phyloP scores from a whole-genome alignment of 2,797 vertebrate genomes.

The Syncerus caffer region DNA sequence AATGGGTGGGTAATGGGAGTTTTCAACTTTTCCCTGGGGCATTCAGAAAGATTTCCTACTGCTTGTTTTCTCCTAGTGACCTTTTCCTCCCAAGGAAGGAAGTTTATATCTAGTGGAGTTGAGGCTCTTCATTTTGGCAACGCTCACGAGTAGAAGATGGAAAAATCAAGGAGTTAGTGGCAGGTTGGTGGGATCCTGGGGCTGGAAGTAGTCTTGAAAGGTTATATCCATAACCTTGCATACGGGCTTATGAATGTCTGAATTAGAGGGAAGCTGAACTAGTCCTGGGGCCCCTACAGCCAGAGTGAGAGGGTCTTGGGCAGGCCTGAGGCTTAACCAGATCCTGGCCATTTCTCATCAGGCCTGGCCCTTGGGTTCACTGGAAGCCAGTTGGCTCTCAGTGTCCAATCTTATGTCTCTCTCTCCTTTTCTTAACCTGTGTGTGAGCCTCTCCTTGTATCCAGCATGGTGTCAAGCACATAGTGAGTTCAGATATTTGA shows the following conservation, averaged over 20 bases:
- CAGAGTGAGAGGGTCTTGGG: not conserved
- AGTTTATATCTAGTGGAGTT: not conserved
- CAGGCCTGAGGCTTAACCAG: not conserved
- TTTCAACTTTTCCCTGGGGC: not conserved
- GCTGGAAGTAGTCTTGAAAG: not conserved
- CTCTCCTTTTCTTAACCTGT: not conserved
- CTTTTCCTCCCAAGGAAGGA: not conserved
- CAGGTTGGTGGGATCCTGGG: not conserved
- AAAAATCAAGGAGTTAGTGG: not conserved
- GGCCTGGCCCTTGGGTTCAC: not conserved
- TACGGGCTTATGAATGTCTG: not conserved
- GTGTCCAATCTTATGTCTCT: not conserved
- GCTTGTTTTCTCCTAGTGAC: not conserved
- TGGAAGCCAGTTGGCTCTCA: not conserved
- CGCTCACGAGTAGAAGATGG: not conserved
- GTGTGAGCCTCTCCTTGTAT: not conserved
- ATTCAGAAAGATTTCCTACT: not conserved
- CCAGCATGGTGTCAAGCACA: not conserved
- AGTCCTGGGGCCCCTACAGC: not conserved
- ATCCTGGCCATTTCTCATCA: not conserved
- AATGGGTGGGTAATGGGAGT: not conserved
- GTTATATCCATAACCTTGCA: not conserved
- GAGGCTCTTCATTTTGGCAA: not conserved
- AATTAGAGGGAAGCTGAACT: not conserved
- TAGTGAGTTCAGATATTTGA: slow-evolving; percentile 22